Conservation (phyloP, 2,113 vertebrate genomes). For the Odontesthes bonariensis region DNA sequence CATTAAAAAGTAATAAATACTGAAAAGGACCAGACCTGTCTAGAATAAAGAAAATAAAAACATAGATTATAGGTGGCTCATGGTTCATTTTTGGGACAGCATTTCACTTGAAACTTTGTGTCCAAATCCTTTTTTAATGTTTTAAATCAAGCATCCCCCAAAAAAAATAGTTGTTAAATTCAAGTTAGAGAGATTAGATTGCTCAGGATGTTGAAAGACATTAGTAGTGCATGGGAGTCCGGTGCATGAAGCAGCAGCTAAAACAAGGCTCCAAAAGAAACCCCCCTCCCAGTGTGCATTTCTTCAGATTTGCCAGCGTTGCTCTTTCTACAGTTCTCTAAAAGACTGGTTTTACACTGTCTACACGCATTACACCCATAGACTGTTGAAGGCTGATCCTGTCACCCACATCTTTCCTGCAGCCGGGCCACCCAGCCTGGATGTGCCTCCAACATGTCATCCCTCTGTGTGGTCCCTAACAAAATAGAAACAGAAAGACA, state of each 20-base stretch:
- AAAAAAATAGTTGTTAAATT: constrained; percentile 28
- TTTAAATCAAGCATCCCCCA: constrained; percentile 10
- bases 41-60: no score
- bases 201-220: constrained; percentile 64
- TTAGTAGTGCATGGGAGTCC: constrained; percentile 72
- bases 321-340: constrained; percentile 80
- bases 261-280: constrained; percentile 77
- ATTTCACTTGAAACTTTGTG: background rate
- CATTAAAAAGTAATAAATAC: no score
- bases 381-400: constrained; percentile 82
- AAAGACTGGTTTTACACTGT: constrained; percentile 85
- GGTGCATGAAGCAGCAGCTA: constrained; percentile 64
- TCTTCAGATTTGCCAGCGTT: constrained; percentile 79
- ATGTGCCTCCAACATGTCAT: constrained; percentile 82
- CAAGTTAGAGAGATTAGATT: constrained; percentile 47
- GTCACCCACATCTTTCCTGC: constrained; percentile 82
- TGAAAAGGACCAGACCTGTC: no score
- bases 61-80: no score
- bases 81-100: background rate
- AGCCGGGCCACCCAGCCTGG: constrained; percentile 85
- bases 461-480: constrained; percentile 86
- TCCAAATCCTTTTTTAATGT: background rate
- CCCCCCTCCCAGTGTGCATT: constrained; percentile 56
- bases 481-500: constrained; percentile 81
- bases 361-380: constrained; percentile 84